phyloP scores from a whole-genome alignment of 1,140 invertebrate genomes.

The Schlechtendalia chinensis region DNA sequence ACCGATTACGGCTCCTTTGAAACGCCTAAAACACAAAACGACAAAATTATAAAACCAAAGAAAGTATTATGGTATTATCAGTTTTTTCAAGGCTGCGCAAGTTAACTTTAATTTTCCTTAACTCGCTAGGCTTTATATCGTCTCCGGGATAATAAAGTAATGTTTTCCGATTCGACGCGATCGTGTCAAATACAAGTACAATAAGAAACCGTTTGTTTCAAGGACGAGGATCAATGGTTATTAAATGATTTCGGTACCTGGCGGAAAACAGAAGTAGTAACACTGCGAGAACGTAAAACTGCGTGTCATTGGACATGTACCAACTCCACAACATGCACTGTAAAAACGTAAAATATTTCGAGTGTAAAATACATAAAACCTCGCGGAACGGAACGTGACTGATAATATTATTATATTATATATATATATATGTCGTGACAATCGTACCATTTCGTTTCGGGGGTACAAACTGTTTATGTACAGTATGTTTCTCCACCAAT shows the following conservation, averaged over 20 bases:
- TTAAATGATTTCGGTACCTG: conserved; percentile 64
- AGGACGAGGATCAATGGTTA: neutral
- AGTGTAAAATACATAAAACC: neutral
- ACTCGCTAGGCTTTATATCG: too few species aligned
- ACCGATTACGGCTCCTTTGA: conserved; percentile 60
- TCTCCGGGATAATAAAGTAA: too few species aligned
- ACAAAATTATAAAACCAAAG: neutral
- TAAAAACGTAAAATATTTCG: conserved; percentile 52
- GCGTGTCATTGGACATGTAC: conserved; percentile 91
- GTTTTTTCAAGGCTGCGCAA: too few species aligned
- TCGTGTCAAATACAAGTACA: neutral
- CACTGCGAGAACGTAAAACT: conserved; percentile 76
- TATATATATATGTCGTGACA: too few species aligned
- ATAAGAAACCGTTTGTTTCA: neutral
- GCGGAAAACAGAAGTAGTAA: conserved; percentile 71
- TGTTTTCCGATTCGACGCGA: too few species aligned
- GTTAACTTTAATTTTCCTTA: too few species aligned
- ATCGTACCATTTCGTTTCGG: conserved; percentile 67
- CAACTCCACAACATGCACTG: conserved; percentile 84
- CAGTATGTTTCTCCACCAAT: conserved; percentile 79
- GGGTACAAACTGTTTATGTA: conserved; percentile 80
- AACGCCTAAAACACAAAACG: conserved; percentile 58
- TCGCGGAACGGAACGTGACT: neutral
- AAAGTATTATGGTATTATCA: neutral
- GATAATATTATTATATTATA: neutral